Evolutionary conservation across 2,888 invertebrate species (phyloP).

Genomic region (Drosophila paucipuncta): DNA sequence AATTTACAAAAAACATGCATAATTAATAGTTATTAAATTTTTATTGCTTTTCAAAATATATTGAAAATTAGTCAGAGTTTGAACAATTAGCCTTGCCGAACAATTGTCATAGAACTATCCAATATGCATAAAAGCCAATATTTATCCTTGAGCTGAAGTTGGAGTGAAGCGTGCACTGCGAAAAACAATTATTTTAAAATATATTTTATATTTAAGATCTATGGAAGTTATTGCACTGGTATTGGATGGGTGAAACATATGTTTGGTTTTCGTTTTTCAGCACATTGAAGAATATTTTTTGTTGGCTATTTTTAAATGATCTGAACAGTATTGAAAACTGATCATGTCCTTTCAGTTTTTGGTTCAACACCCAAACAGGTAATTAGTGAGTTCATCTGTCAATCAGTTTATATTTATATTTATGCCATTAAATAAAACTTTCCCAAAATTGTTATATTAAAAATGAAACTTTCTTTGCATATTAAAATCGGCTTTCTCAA

Average conservation of each 20-base stretch:
- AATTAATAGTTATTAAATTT: conserved; percentile 74
- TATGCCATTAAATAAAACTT: neutral
- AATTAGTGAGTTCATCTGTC: neutral
- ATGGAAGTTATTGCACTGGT: neutral
- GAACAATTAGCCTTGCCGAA: conserved; percentile 35
- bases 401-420: neutral
- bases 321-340: neutral
- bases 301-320: too few relatives aligned
- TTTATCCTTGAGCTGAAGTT: neutral
- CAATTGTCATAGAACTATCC: conserved; percentile 32
- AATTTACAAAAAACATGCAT: conserved; percentile 74
- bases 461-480: conserved; percentile 18
- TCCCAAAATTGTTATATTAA: neutral
- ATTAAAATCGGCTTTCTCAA: conserved; percentile 1
- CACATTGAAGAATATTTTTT: neutral
- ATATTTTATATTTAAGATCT: neutral
- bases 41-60: conserved; percentile 48
- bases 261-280: neutral
- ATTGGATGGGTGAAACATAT: neutral
- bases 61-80: conserved; percentile 28
- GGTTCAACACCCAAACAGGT: neutral
- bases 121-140: neutral
- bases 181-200: neutral
- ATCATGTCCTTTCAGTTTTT: neutral
- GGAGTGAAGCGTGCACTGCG: conserved; percentile 4